Evolutionary conservation across 2,888 invertebrate genomes (phyloP).

Genomic region (Thymelicus acteon): DNA sequence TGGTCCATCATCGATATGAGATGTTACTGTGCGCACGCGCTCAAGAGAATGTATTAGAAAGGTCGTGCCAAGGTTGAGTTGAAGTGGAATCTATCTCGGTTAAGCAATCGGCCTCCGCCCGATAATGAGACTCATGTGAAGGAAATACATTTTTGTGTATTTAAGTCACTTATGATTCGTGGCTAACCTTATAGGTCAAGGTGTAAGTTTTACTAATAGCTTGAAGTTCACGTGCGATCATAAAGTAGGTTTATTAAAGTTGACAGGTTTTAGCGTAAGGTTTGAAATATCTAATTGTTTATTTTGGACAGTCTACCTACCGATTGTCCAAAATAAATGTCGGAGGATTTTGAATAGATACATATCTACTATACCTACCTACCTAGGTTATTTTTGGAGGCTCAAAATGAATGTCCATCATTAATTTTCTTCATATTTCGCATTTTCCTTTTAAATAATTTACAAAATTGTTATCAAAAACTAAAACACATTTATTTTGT

Average conservation of each 20-base stretch:
- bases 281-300: constrained; percentile 13
- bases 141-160: constrained; percentile 45
- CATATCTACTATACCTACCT: too few species aligned
- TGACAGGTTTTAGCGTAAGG: constrained; percentile 5
- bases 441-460: too few species aligned
- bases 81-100: constrained; percentile 39
- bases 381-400: too few species aligned
- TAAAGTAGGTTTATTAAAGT: background rate
- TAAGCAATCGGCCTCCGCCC: constrained; percentile 48
- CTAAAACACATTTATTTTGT: too few species aligned
- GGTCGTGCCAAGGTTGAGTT: constrained; percentile 58
- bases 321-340: too few species aligned
- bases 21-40: constrained; percentile 12
- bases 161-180: constrained; percentile 45
- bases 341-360: too few species aligned
- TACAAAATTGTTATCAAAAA: too few species aligned
- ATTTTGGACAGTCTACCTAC: too few species aligned
- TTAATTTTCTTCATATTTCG: too few species aligned
- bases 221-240: constrained; percentile 9
- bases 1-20: constrained; percentile 1
- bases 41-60: constrained; percentile 62
- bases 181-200: constrained; percentile 48
- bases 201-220: constrained; percentile 50
- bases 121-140: constrained; percentile 49
- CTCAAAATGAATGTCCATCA: too few species aligned